These are phyloP conservation scores for Columba livia DNA, from an alignment of 2,113 vertebrate genomes.

Conservation along the genomic window DNA sequence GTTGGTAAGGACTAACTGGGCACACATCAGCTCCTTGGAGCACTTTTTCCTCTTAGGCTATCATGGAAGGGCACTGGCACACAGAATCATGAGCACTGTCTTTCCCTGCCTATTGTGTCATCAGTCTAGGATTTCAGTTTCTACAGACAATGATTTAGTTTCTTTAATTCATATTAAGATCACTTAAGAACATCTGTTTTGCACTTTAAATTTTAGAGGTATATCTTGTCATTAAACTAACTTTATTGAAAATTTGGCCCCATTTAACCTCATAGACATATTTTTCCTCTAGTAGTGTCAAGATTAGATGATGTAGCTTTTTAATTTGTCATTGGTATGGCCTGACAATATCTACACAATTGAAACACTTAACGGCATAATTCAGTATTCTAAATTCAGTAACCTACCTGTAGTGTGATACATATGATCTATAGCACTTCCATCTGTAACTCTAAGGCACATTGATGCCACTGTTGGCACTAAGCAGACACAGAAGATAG, in stretches of 20 bases:
- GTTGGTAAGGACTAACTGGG: not conserved
- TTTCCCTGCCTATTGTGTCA: not conserved
- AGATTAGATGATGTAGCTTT: constrained; percentile 26
- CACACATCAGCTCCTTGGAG: not conserved
- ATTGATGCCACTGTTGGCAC: not conserved
- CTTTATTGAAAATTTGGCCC: not conserved
- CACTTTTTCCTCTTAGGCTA: not conserved
- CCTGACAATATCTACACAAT: constrained; percentile 28
- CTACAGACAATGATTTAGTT: not conserved
- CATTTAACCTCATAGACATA: not conserved
- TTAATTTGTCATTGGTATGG: constrained; percentile 24
- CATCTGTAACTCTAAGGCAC: not conserved
- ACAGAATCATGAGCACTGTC: not conserved
- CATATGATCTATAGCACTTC: not conserved
- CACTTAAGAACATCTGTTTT: not conserved
- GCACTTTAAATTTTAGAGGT: not conserved
- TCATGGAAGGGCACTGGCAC: not conserved
- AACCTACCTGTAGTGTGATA: not conserved
- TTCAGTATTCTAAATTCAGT: constrained; percentile 17
- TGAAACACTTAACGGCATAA: not conserved
- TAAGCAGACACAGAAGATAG: not conserved
- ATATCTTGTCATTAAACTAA: not conserved
- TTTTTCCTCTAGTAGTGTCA: not conserved
- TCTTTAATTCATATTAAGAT: not conserved
- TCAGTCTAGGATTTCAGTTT: not conserved